phyloP scores from a whole-genome alignment of 1,140 invertebrate genomes.

The Drosophila funebris region DNA sequence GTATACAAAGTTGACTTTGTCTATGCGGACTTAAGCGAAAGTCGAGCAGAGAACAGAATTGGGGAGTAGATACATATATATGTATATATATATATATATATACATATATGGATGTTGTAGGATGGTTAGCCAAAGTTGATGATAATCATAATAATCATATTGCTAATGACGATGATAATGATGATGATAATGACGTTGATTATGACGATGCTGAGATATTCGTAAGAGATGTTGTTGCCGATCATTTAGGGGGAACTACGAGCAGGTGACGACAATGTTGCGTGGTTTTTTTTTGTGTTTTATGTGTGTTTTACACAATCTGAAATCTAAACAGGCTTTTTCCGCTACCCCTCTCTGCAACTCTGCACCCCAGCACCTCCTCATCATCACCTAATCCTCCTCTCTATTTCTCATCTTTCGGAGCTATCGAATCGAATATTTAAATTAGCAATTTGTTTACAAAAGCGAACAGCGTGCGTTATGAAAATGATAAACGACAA shows the following conservation, averaged over 20 bases:
- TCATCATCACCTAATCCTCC: neutral
- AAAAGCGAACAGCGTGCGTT: conserved; percentile 8
- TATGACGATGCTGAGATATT: neutral
- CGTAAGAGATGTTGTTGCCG: neutral
- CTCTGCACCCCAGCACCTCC: too few species aligned
- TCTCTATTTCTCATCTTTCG: neutral
- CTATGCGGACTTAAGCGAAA: too few species aligned
- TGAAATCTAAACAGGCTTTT: conserved; percentile 29
- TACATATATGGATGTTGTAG: neutral
- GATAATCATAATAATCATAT: too few species aligned
- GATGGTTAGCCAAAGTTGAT: neutral
- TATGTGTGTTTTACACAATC: conserved; percentile 36
- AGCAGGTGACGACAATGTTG: conserved; percentile 44
- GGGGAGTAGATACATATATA: too few species aligned
- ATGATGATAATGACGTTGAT: conserved; percentile 2
- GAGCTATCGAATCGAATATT: conserved; percentile 24
- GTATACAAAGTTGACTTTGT: conserved; percentile 1
- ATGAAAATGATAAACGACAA: conserved; percentile 43
- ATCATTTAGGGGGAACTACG: conserved; percentile 37
- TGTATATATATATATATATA: too few species aligned
- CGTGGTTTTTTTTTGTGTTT: too few species aligned
- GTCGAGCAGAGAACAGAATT: conserved; percentile 24
- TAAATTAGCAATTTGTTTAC: conserved; percentile 45
- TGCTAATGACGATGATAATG: neutral
- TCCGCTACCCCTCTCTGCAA: neutral